Conservation (phyloP, 2,888 invertebrate genomes). For the Lithophane ornitopus region DNA sequence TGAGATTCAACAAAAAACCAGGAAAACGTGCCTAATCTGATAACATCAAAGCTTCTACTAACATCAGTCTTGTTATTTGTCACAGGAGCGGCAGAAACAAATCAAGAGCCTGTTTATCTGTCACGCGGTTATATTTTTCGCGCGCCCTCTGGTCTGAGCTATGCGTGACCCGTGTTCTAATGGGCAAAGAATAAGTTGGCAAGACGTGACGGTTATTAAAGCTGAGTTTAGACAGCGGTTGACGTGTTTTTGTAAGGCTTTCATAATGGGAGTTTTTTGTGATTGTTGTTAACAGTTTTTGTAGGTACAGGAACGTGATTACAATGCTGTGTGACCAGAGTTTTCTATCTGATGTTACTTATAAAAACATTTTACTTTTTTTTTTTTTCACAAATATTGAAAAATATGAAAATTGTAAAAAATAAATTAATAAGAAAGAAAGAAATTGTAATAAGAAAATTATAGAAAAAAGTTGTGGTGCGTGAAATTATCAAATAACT, state of each 20-base stretch:
- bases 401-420: too few species aligned
- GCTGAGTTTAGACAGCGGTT: conserved; percentile 38
- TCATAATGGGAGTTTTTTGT: conserved; percentile 25
- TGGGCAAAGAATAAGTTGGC: conserved; percentile 64
- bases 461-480: too few species aligned
- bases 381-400: too few species aligned
- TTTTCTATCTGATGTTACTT: background rate
- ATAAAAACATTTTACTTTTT: too few species aligned
- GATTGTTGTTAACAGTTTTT: conserved; percentile 13
- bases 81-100: conserved; percentile 74
- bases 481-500: too few species aligned
- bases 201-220: conserved; percentile 61
- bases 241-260: conserved; percentile 36
- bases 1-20: conserved; percentile 51
- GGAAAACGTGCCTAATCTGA: conserved; percentile 59
- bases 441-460: too few species aligned
- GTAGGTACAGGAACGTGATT: conserved; percentile 8
- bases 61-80: conserved; percentile 72
- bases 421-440: too few species aligned
- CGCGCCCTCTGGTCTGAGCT: conserved; percentile 70
- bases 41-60: conserved; percentile 55
- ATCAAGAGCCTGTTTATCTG: conserved; percentile 78
- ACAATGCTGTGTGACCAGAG: background rate
- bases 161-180: conserved; percentile 75
- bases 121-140: conserved; percentile 78